Conservation (phyloP, 1,140 invertebrate species). For the Cherax quadricarinatus region DNA sequence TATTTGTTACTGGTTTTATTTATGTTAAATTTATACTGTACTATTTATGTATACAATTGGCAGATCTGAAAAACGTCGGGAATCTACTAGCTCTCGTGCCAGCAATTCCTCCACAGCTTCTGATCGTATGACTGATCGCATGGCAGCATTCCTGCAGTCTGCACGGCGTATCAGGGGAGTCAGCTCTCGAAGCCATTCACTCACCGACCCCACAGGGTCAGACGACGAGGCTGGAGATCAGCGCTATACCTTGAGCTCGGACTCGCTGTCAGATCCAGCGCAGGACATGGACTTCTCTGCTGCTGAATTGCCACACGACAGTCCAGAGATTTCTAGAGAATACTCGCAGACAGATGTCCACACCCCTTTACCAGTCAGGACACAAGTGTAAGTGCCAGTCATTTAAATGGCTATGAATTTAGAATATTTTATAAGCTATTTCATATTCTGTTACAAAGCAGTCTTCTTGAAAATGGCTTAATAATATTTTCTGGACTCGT, state of each 20-base stretch:
- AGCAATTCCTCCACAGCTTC: constrained; percentile 62
- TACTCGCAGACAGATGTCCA: not conserved
- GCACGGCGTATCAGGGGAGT: constrained; percentile 26
- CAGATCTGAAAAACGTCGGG: constrained; percentile 40
- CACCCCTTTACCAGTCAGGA: constrained; percentile 1
- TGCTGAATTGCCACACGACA: constrained; percentile 34
- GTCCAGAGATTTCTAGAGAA: not conserved
- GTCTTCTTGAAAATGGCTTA: not conserved
- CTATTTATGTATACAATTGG: too few relatives aligned
- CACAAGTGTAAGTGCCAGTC: constrained; percentile 33
- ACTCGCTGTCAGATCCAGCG: constrained; percentile 59
- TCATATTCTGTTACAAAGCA: not conserved
- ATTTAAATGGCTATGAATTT: not conserved
- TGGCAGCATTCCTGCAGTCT: constrained; percentile 60
- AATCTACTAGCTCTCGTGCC: constrained; percentile 53
- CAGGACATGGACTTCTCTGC: constrained; percentile 46
- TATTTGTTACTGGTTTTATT: too few relatives aligned
- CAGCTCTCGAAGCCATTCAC: constrained; percentile 54
- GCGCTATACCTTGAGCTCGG: constrained; percentile 53
- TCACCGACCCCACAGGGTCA: constrained; percentile 56
- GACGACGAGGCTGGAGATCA: constrained; percentile 58
- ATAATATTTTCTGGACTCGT: not conserved
- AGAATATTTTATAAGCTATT: not conserved
- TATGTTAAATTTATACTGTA: too few relatives aligned
- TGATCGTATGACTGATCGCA: constrained; percentile 59